Evolutionary conservation across 2,113 vertebrate genomes (phyloP), one percentile per base, ranked within the genome.

Genomic region (Rhipidura dahli): DNA sequence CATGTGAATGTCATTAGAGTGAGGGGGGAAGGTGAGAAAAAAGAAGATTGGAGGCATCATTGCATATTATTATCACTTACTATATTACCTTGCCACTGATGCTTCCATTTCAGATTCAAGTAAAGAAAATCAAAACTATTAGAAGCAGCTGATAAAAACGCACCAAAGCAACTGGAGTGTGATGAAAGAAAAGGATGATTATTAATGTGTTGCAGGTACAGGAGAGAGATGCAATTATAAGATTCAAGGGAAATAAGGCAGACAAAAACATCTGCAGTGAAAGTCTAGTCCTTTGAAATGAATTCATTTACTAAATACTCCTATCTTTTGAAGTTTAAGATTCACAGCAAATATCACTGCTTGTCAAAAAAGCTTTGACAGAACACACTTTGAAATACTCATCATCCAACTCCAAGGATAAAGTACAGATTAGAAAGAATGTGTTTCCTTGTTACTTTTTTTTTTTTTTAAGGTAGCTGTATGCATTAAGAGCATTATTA

Each of bases 141-240:
- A 70, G 44, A 68, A 71, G 50, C 35, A 82, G 51, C 28, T 82
- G 75, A 81, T 72, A 82, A 72, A 91, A 87, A 86, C 51, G 94
- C 89, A 61, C 45, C 33, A 85, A 77, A 90, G 49, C 15, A 87
- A 78, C 61, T 75, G 20, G 64, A 93, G 70, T 30, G 44, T 73
- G 79, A 91, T 94, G 83, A 93, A 95, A 95, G 73, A 22, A 86
- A 77, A 94, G 76, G 39, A 87, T 94, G 49, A 72, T 95, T 94
- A 86, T 78, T 83, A 82, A 91, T 64, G 37, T 78, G 59, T 76
- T 73, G 33, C 54, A 69, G 22, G 40, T 94, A 87, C 15, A 75
- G 65, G 15, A 92, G 39, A 53, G 63, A 95, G 69, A 68, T 47
- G 50, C 72, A 93, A 94, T 88, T 95, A 92, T 65, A 77, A 96